These are phyloP conservation scores for Perca flavescens DNA, from an alignment of 2,113 vertebrate genomes.

Conservation along the genomic window DNA sequence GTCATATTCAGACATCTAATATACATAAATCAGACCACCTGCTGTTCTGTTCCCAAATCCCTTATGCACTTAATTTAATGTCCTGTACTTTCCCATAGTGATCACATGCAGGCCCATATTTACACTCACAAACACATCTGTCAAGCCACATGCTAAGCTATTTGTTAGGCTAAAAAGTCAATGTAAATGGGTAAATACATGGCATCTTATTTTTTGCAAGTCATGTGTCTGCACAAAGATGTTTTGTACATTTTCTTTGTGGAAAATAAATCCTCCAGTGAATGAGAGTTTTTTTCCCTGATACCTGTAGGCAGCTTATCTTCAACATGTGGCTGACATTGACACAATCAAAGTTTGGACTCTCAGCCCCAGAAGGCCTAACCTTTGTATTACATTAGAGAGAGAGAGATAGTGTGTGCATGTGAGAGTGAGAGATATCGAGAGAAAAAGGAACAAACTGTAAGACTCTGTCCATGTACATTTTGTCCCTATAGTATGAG, in stretches of 20 bases:
- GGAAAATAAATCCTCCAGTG: not conserved
- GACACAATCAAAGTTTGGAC: constrained; percentile 25
- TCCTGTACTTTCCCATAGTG: not conserved
- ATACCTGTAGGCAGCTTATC: constrained; percentile 23
- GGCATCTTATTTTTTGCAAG: not conserved
- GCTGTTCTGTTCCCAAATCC: constrained; percentile 33
- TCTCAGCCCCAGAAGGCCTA: constrained; percentile 7
- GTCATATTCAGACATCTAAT: constrained; percentile 21
- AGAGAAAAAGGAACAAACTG: not conserved
- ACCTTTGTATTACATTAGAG: constrained; percentile 13
- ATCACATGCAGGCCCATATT: not conserved
- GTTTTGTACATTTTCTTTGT: not conserved
- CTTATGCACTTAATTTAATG: constrained; percentile 44
- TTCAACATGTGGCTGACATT: constrained; percentile 22
- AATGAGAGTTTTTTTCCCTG: not conserved
- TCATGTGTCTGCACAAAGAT: not conserved
- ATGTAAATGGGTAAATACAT: not conserved
- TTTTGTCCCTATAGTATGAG: not conserved
- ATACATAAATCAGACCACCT: constrained; percentile 50
- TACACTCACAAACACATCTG: constrained; percentile 44
- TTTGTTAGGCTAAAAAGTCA: constrained; percentile 25
- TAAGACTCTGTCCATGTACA: not conserved
- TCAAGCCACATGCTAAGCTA: constrained; percentile 26
- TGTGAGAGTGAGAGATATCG: not conserved
- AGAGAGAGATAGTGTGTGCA: not conserved